phyloP scores from a whole-genome alignment of 2,113 vertebrate genomes.

The Ia io region DNA sequence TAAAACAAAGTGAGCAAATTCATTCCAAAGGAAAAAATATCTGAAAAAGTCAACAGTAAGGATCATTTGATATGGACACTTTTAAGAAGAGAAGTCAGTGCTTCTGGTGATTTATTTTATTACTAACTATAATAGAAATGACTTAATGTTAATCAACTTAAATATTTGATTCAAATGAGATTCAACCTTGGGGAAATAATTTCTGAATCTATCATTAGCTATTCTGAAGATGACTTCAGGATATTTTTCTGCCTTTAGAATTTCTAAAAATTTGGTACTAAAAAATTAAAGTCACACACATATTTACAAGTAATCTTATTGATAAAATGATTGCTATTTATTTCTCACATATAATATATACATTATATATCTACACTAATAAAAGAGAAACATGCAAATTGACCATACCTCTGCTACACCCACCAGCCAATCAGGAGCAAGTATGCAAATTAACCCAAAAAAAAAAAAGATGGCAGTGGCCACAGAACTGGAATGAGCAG shows the following conservation, averaged over 20 bases:
- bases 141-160: constrained; percentile 50
- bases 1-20: too few species aligned
- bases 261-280: constrained; percentile 45
- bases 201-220: constrained; percentile 45
- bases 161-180: constrained; percentile 48
- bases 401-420: too few species aligned
- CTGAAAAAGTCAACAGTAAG: too few species aligned
- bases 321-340: background rate
- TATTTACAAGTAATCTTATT: background rate
- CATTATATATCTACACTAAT: too few species aligned
- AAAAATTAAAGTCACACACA: background rate
- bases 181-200: constrained; percentile 33
- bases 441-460: too few species aligned
- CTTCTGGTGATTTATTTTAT: constrained; percentile 2
- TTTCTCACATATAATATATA: background rate
- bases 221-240: constrained; percentile 57
- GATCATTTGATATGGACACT: too few species aligned
- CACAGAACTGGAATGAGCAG: too few species aligned
- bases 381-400: too few species aligned
- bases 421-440: too few species aligned
- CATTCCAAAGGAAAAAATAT: too few species aligned
- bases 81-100: background rate
- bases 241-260: constrained; percentile 47
- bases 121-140: background rate
- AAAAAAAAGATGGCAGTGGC: too few species aligned